Percentiles rank a stretch among this genome's conserved stretches.
Evolutionary conservation across 2,797 vertebrate genomes (phyloP).

Genomic region (Peromyscus attwateri): DNA sequence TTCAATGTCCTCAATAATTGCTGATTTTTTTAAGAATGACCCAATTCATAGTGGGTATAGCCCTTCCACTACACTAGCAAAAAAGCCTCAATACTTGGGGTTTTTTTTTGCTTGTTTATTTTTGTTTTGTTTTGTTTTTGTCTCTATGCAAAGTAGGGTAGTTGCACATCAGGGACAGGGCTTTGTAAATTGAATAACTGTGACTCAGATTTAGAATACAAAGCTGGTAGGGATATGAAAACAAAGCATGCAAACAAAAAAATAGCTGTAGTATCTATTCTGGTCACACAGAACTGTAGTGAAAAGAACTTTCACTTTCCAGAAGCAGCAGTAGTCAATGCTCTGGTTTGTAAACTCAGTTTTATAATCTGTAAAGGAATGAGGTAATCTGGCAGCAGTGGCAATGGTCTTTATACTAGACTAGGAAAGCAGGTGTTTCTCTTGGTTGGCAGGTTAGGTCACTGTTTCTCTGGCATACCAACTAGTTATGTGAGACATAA

Average conservation of each 20-base stretch:
- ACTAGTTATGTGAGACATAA: background rate
- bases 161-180: background rate
- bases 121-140: background rate
- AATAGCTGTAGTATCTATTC: constrained; percentile 59
- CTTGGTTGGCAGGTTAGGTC: background rate
- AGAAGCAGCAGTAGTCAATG: constrained; percentile 24
- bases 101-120: background rate
- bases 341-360: constrained; percentile 35
- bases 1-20: background rate
- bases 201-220: constrained; percentile 50
- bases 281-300: constrained; percentile 45
- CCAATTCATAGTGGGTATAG: background rate
- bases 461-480: background rate
- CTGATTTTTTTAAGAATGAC: constrained; percentile 30
- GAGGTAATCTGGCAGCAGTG: background rate
- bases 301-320: background rate
- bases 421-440: background rate
- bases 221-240: constrained; percentile 29
- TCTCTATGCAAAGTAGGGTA: constrained; percentile 17
- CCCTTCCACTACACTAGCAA: background rate
- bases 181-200: constrained; percentile 2
- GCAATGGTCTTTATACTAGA: background rate
- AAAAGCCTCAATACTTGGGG: background rate
- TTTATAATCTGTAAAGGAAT: constrained; percentile 45
- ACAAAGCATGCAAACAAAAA: background rate